phyloP scores from a whole-genome alignment of 1,140 invertebrate species.

The Pseudomyrmex pallidus region DNA sequence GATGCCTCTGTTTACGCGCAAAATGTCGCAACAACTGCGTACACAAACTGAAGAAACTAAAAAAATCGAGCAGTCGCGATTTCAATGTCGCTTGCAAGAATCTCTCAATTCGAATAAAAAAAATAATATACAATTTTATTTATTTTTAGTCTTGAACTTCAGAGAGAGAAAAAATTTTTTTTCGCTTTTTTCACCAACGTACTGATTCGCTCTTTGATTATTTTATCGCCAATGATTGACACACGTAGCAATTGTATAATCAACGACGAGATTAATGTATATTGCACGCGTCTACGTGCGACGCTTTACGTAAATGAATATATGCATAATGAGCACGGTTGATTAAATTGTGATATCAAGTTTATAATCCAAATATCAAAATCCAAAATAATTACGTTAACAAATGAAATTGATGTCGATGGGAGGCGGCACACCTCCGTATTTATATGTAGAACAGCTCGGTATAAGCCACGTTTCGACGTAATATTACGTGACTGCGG shows the following conservation, averaged over 20 bases:
- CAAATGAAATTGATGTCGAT: constrained; percentile 35
- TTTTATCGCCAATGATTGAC: neutral
- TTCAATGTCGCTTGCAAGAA: neutral
- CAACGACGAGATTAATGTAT: neutral
- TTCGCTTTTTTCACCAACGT: neutral
- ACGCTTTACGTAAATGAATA: constrained; percentile 46
- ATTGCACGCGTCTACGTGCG: neutral
- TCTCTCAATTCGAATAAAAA: neutral
- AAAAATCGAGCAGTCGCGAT: too few species aligned
- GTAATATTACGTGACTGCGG: constrained; percentile 1
- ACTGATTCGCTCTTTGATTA: too few species aligned
- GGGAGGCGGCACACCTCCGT: neutral
- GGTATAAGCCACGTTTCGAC: neutral
- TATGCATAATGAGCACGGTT: constrained; percentile 26
- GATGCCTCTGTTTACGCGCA: neutral
- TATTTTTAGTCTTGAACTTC: too few species aligned
- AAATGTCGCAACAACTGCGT: constrained; percentile 21
- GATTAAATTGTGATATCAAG: constrained; percentile 46
- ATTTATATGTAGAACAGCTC: constrained; percentile 13
- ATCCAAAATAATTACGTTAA: constrained; percentile 47
- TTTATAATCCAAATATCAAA: constrained; percentile 45
- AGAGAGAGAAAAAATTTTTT: too few species aligned
- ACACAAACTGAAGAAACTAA: too few species aligned
- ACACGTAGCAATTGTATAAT: constrained; percentile 4
- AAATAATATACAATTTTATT: too few species aligned